These are phyloP conservation scores for Petrocephalus sullivani DNA, from an alignment of 2,797 vertebrate genomes.

Conservation along the genomic window DNA sequence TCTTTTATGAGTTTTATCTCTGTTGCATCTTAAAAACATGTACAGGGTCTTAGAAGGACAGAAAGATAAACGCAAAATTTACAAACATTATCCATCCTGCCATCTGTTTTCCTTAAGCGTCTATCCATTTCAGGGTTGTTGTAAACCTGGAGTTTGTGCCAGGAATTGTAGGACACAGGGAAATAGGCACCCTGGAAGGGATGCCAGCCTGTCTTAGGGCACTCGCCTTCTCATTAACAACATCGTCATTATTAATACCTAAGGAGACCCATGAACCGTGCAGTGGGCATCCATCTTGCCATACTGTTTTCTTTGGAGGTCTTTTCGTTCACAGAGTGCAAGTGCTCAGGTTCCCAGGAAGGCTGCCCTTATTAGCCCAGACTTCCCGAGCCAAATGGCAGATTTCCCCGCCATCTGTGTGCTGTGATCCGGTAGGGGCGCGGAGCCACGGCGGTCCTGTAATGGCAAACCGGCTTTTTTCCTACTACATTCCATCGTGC, in stretches of 20 bases:
- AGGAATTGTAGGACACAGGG: neutral
- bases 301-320: neutral
- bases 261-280: neutral
- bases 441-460: neutral
- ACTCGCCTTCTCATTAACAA: neutral
- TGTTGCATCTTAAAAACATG: neutral
- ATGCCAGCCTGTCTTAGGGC: neutral
- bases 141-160: neutral
- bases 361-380: constrained; percentile 50
- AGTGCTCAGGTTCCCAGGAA: constrained; percentile 12
- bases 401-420: constrained; percentile 57
- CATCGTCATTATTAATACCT: neutral
- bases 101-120: neutral
- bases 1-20: neutral
- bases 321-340: neutral
- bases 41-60: neutral
- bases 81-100: neutral
- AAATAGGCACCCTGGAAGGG: neutral
- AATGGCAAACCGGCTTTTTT: neutral
- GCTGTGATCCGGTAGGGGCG: constrained; percentile 31
- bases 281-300: neutral
- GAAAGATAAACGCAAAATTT: neutral
- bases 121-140: neutral
- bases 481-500: neutral
- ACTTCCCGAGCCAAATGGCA: constrained; percentile 40